Evolutionary conservation across 1,140 invertebrate species (phyloP).

Genomic region (Zaprionus ghesquierei): DNA sequence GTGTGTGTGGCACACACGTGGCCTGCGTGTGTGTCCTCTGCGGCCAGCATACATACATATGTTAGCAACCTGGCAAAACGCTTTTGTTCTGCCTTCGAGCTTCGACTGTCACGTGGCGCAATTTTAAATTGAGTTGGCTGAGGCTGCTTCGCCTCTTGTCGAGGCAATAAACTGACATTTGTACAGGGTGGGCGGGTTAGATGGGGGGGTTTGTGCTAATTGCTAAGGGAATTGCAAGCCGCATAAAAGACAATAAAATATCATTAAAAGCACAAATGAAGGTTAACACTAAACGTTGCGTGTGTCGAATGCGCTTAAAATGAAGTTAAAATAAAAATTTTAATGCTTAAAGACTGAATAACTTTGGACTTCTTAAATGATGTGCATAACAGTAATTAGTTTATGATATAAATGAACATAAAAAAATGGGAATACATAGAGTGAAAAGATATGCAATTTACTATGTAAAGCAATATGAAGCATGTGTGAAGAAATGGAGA

Average conservation of each 20-base stretch:
- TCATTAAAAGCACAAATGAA: conserved; percentile 25
- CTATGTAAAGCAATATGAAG: too few relatives aligned
- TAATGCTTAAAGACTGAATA: too few relatives aligned
- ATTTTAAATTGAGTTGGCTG: conserved; percentile 54
- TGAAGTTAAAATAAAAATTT: too few relatives aligned
- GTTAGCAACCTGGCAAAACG: conserved; percentile 23
- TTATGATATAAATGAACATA: too few relatives aligned
- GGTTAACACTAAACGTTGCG: conserved; percentile 6
- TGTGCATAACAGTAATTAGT: too few relatives aligned
- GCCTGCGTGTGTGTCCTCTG: conserved; percentile 26
- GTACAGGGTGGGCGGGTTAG: background rate
- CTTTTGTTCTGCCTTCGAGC: conserved; percentile 14
- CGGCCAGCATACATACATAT: conserved; percentile 49
- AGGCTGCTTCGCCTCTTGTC: conserved; percentile 23
- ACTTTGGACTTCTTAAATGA: too few relatives aligned
- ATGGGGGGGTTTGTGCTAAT: conserved; percentile 24
- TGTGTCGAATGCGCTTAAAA: background rate
- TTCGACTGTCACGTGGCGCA: conserved; percentile 46
- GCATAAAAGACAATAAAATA: conserved; percentile 16
- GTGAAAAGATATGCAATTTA: too few relatives aligned
- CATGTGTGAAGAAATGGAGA: too few relatives aligned
- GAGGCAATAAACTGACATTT: conserved; percentile 45
- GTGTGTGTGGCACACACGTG: conserved; percentile 15
- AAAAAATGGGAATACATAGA: too few relatives aligned
- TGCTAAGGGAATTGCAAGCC: conserved; percentile 45